Percentiles rank a stretch among this genome's conserved stretches.
These are phyloP conservation scores for Nomada fucata DNA, from an alignment of 2,888 invertebrate species.

Conservation along the genomic window DNA sequence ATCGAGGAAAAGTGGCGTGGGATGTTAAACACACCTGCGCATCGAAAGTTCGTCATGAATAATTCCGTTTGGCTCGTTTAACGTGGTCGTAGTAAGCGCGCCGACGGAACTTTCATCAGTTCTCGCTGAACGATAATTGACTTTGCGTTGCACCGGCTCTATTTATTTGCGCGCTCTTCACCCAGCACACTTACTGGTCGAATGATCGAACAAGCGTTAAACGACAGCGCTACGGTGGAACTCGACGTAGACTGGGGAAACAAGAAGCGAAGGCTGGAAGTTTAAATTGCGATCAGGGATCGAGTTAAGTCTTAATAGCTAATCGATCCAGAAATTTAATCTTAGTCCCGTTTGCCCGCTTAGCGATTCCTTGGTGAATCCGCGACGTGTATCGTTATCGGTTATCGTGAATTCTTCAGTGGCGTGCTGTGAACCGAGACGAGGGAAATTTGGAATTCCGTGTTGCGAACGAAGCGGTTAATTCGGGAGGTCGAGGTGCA, in stretches of 20 bases:
- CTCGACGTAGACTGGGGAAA: slow-evolving; percentile 40
- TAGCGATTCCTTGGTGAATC: background rate
- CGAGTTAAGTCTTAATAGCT: slow-evolving; percentile 44
- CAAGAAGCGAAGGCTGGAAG: slow-evolving; percentile 31
- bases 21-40: slow-evolving; percentile 66
- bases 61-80: slow-evolving; percentile 68
- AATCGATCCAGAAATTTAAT: slow-evolving; percentile 51
- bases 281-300: slow-evolving; percentile 52
- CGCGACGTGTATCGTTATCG: background rate
- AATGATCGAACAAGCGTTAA: slow-evolving; percentile 49
- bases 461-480: background rate
- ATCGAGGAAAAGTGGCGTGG: slow-evolving; percentile 47
- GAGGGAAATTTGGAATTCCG: too few relatives aligned
- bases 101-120: slow-evolving; percentile 43
- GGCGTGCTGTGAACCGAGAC: background rate
- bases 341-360: background rate
- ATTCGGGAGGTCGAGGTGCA: background rate
- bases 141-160: slow-evolving; percentile 63
- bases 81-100: slow-evolving; percentile 30
- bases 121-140: slow-evolving; percentile 60
- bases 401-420: background rate
- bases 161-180: slow-evolving; percentile 56
- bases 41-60: slow-evolving; percentile 71
- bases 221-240: slow-evolving; percentile 3
- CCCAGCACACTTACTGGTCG: background rate